A percentile compares a stretch with the other conserved stretches of the same genome.
These are phyloP conservation scores for Ruditapes philippinarum DNA, from an alignment of 1,140 invertebrate species.

Conservation along the genomic window DNA sequence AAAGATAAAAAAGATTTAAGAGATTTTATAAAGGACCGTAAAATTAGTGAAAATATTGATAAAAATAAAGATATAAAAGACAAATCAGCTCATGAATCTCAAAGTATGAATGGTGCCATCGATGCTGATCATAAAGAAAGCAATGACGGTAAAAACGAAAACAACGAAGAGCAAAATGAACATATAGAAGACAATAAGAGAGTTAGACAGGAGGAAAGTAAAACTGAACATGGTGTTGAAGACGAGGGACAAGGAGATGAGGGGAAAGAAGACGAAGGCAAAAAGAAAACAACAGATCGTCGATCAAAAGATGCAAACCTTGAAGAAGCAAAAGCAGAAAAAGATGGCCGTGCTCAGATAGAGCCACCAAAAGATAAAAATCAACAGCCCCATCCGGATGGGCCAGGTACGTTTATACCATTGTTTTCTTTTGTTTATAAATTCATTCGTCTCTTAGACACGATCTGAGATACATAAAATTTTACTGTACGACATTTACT, in stretches of 20 bases:
- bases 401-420: no score
- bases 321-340: not conserved
- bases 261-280: not conserved
- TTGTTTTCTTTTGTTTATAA: no score
- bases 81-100: conserved; percentile 22
- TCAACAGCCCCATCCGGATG: not conserved
- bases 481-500: no score
- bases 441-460: no score
- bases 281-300: not conserved
- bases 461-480: no score
- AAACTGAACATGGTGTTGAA: not conserved
- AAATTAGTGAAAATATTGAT: not conserved
- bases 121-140: not conserved
- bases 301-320: not conserved
- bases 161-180: not conserved
- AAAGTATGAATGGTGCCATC: not conserved
- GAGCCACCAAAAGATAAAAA: conserved; percentile 21
- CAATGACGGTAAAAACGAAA: not conserved
- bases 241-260: not conserved
- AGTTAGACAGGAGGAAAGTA: not conserved
- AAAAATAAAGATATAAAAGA: not conserved
- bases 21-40: not conserved
- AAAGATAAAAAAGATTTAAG: not conserved
- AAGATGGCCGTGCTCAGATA: not conserved
- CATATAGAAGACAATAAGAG: not conserved